A percentile compares a stretch with the other conserved stretches of the same genome.
Evolutionary conservation across 2,888 invertebrate genomes (phyloP).

Genomic region (Epistrophella euchroma): DNA sequence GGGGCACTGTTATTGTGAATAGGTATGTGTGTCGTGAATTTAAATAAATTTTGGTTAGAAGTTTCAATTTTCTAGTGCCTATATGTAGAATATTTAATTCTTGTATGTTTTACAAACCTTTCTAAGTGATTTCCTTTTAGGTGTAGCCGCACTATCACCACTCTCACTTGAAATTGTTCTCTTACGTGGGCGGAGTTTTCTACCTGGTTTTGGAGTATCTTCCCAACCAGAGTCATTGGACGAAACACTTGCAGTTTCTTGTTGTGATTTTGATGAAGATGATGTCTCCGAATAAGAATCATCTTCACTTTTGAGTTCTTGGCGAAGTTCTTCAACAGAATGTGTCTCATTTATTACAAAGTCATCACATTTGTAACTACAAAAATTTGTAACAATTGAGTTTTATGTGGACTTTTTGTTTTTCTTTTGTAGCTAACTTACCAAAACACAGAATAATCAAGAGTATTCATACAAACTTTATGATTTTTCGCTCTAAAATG

Average conservation of each 20-base stretch:
- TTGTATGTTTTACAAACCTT: conserved; percentile 42
- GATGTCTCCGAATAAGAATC: conserved; percentile 82
- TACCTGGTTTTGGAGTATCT: conserved; percentile 75
- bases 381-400: conserved; percentile 77
- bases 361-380: conserved; percentile 91
- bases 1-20: too few species aligned
- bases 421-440: conserved; percentile 79
- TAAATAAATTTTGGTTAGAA: background rate
- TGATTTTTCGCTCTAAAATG: conserved; percentile 88
- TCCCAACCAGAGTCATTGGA: conserved; percentile 79
- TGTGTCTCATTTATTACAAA: conserved; percentile 90
- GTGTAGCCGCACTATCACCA: conserved; percentile 56
- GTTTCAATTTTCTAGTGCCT: too few species aligned
- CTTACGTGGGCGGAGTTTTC: conserved; percentile 78
- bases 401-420: background rate
- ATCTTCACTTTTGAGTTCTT: conserved; percentile 83
- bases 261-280: conserved; percentile 78
- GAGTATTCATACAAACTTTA: conserved; percentile 91
- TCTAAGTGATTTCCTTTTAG: conserved; percentile 64
- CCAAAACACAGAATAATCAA: conserved; percentile 91
- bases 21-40: too few species aligned
- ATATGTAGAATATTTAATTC: too few species aligned
- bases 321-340: conserved; percentile 86
- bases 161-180: conserved; percentile 79
- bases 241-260: conserved; percentile 78